A percentile compares a stretch with the other conserved stretches of the same genome.
phyloP scores from a whole-genome alignment of 2,888 invertebrate genomes.

The Schizotus pectinicornis region DNA sequence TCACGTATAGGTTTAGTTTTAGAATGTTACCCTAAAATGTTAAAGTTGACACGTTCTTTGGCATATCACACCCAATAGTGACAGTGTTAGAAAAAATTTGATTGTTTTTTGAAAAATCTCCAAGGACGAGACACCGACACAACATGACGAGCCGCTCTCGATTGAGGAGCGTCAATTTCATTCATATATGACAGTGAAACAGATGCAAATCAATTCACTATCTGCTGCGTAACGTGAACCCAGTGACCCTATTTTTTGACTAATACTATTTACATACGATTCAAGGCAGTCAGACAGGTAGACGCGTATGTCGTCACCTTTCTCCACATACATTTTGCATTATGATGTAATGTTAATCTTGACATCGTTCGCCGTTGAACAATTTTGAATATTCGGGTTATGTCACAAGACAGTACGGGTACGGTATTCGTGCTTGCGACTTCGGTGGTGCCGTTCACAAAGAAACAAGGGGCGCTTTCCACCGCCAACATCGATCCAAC shows the following conservation, averaged over 20 bases:
- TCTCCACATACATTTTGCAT: constrained; percentile 27
- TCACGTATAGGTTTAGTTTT: too few relatives aligned
- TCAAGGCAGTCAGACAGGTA: constrained; percentile 20
- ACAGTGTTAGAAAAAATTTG: too few relatives aligned
- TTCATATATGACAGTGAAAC: constrained; percentile 2
- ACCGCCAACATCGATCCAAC: too few relatives aligned
- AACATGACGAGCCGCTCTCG: too few relatives aligned
- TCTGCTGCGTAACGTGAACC: constrained; percentile 19
- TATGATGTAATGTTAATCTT: constrained; percentile 42
- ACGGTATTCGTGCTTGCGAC: too few relatives aligned
- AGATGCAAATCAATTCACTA: constrained; percentile 12
- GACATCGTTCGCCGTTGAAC: constrained; percentile 45
- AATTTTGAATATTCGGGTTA: constrained; percentile 57
- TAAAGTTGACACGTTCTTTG: too few relatives aligned
- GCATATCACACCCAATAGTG: too few relatives aligned
- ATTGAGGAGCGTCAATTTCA: not conserved
- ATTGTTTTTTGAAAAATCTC: too few relatives aligned
- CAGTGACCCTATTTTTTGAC: constrained; percentile 36
- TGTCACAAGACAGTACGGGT: constrained; percentile 52
- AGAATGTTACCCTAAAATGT: too few relatives aligned
- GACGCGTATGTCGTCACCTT: constrained; percentile 27
- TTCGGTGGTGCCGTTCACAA: too few relatives aligned
- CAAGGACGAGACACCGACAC: too few relatives aligned
- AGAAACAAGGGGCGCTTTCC: too few relatives aligned
- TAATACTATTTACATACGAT: constrained; percentile 28